Evolutionary conservation across 2,797 vertebrate species (phyloP).

Genomic region (Mareca strepera): DNA sequence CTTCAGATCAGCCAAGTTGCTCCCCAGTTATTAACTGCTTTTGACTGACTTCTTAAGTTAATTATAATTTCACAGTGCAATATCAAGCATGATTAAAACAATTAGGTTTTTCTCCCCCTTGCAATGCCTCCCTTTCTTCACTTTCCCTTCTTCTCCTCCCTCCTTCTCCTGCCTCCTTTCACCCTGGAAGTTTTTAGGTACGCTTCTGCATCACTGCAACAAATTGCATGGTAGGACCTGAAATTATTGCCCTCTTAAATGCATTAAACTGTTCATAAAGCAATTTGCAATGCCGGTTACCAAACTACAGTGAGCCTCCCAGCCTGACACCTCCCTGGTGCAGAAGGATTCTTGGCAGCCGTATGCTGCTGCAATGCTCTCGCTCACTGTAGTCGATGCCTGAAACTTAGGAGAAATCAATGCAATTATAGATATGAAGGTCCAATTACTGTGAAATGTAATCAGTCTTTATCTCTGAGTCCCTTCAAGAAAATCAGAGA

Average conservation of each 20-base stretch:
- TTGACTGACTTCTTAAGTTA: constrained; percentile 72
- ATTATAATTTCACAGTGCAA: constrained; percentile 69
- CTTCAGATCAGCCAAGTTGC: constrained; percentile 37
- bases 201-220: constrained; percentile 61
- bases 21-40: constrained; percentile 60
- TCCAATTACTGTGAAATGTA: constrained; percentile 54
- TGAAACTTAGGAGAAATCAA: constrained; percentile 70
- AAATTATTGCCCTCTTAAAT: constrained; percentile 68
- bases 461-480: constrained; percentile 57
- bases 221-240: constrained; percentile 31
- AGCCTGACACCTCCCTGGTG: constrained; percentile 48
- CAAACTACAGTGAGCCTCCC: constrained; percentile 37
- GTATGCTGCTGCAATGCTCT: constrained; percentile 30
- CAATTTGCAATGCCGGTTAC: constrained; percentile 62
- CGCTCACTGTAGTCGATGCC: background rate
- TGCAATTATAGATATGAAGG: constrained; percentile 68
- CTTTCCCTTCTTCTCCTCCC: background rate
- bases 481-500: constrained; percentile 55
- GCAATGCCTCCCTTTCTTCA: background rate
- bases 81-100: constrained; percentile 73
- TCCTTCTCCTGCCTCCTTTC: background rate
- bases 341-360: constrained; percentile 57
- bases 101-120: constrained; percentile 44
- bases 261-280: constrained; percentile 71
- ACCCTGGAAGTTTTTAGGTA: constrained; percentile 55